Evolutionary conservation across 2,113 vertebrate species (phyloP).

Genomic region (Phaetusa simplex): DNA sequence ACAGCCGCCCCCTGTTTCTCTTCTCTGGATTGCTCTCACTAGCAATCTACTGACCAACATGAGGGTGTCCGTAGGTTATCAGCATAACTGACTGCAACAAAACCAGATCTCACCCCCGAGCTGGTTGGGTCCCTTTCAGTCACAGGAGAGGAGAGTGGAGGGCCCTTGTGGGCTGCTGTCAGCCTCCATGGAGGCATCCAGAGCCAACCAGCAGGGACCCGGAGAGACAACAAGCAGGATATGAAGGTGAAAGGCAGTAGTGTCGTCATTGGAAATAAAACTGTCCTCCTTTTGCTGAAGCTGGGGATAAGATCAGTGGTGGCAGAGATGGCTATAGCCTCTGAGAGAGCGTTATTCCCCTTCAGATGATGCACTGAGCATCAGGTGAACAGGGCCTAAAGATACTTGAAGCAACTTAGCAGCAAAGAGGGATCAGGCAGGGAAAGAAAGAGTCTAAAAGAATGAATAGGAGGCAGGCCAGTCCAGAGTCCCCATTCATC

Average conservation of each 20-base stretch:
- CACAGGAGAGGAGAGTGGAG: neutral
- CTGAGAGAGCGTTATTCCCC: neutral
- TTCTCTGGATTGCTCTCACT: neutral
- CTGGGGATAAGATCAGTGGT: neutral
- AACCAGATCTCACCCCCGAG: neutral
- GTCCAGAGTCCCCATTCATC: neutral
- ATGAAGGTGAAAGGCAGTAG: neutral
- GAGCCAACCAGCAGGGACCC: neutral
- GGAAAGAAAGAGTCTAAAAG: neutral
- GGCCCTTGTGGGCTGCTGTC: neutral
- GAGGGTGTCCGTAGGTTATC: neutral
- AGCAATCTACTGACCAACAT: neutral
- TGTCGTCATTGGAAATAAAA: neutral
- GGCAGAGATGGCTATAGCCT: neutral
- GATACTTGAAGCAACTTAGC: neutral
- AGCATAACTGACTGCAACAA: neutral
- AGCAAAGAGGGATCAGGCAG: neutral
- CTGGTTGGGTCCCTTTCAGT: neutral
- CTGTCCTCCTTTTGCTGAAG: neutral
- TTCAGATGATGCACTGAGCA: neutral
- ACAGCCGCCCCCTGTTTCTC: neutral
- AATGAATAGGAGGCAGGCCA: neutral
- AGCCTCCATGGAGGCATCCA: neutral
- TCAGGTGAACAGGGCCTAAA: neutral
- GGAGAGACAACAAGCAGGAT: neutral